Conservation (phyloP, 2,888 invertebrate genomes). For the Lithosia quadra region DNA sequence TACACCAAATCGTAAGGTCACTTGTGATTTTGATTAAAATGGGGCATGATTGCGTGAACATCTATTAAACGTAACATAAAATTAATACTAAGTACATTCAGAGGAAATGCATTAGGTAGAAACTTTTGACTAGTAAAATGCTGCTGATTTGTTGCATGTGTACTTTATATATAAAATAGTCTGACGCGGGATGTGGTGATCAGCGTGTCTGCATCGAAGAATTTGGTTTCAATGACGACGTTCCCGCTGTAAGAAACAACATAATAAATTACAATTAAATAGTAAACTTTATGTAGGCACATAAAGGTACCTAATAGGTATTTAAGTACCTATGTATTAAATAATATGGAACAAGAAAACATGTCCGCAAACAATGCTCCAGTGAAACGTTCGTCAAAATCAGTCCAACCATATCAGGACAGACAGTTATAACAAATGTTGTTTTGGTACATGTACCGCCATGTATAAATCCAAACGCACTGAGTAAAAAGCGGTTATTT, state of each 20-base stretch:
- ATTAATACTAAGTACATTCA: conserved; percentile 25
- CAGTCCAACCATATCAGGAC: no score
- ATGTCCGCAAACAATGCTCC: no score
- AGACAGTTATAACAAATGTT: no score
- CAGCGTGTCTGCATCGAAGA: conserved; percentile 97
- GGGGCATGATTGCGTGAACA: conserved; percentile 8
- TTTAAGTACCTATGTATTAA: no score
- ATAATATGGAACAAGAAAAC: conserved; percentile 20
- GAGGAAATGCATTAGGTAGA: conserved; percentile 41
- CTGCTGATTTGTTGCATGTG: conserved; percentile 33
- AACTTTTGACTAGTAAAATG: conserved; percentile 68
- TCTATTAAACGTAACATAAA: conserved; percentile 11
- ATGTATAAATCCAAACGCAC: no score
- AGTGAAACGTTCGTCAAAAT: no score
- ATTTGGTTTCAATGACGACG: conserved; percentile 98
- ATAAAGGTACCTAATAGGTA: no score
- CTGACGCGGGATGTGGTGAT: conserved; percentile 98
- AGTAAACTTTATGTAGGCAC: not conserved
- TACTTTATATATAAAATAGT: conserved; percentile 95
- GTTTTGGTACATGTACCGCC: no score
- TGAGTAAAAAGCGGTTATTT: no score
- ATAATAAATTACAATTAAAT: not conserved
- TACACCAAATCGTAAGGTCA: conserved; percentile 46
- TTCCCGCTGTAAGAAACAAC: conserved; percentile 92
- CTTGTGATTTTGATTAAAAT: conserved; percentile 43